Conservation (phyloP, 2,888 invertebrate genomes). For the Ethmia dodecea region DNA sequence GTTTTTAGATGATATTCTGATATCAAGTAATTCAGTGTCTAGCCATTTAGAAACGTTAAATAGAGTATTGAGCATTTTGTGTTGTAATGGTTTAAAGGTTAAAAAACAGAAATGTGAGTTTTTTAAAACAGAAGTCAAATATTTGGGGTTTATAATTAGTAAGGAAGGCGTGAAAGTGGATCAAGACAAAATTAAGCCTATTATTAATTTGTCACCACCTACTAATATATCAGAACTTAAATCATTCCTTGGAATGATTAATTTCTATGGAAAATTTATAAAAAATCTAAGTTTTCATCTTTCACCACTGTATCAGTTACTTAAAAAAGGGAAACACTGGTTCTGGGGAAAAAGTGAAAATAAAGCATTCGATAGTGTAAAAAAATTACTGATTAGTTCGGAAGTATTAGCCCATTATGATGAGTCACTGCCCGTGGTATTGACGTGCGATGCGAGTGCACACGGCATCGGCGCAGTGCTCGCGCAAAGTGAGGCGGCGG, state of each 20-base stretch:
- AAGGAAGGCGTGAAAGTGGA: neutral
- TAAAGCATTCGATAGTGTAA: neutral
- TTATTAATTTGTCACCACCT: neutral
- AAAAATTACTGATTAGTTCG: neutral
- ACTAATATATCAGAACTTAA: neutral
- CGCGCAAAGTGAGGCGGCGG: neutral
- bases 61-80: neutral
- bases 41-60: neutral
- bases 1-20: neutral
- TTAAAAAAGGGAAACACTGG: neutral
- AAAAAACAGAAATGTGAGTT: neutral
- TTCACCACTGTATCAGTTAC: neutral
- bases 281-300: neutral
- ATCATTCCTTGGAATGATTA: neutral
- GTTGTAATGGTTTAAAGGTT: neutral
- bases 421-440: neutral
- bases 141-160: neutral
- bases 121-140: neutral
- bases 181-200: neutral
- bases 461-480: slow-evolving; percentile 1
- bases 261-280: neutral
- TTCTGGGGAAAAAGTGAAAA: neutral
- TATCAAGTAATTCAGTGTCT: neutral
- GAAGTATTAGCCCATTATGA: neutral
- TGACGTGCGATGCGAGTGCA: neutral